phyloP scores from a whole-genome alignment of 2,888 invertebrate species.

The Oligia strigilis region DNA sequence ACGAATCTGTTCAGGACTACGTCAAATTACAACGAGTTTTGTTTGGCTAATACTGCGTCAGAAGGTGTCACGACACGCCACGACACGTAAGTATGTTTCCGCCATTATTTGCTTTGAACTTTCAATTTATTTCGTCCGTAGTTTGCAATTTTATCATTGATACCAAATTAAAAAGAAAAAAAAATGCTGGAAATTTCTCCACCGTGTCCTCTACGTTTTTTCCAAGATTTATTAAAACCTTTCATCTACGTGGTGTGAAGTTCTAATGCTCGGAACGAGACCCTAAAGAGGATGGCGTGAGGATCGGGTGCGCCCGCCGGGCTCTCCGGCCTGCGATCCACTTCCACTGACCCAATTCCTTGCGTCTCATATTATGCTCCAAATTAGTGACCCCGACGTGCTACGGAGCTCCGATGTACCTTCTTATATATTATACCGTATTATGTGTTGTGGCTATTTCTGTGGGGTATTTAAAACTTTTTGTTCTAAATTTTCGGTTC shows the following conservation, averaged over 20 bases:
- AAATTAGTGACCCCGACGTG: constrained; percentile 64
- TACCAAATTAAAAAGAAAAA: background rate
- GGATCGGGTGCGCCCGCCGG: constrained; percentile 40
- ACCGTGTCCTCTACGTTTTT: background rate
- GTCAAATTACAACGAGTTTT: too few relatives aligned
- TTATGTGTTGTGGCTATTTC: constrained; percentile 6
- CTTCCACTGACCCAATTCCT: constrained; percentile 71
- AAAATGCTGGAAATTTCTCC: background rate
- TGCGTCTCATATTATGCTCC: constrained; percentile 61
- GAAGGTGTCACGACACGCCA: too few relatives aligned
- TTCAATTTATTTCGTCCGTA: background rate
- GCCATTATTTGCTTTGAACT: background rate
- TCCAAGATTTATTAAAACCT: background rate
- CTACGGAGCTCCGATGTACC: constrained; percentile 15
- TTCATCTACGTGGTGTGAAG: background rate
- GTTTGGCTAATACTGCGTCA: too few relatives aligned
- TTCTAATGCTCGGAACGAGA: constrained; percentile 35
- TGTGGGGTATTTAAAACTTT: background rate
- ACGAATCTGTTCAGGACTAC: too few relatives aligned
- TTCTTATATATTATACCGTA: background rate
- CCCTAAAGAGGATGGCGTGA: constrained; percentile 37
- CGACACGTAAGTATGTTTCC: too few relatives aligned
- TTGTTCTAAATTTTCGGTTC: background rate
- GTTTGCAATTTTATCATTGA: background rate
- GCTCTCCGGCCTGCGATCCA: constrained; percentile 56